Conservation (phyloP, 1,140 invertebrate species). For the Atta cephalotes region DNA sequence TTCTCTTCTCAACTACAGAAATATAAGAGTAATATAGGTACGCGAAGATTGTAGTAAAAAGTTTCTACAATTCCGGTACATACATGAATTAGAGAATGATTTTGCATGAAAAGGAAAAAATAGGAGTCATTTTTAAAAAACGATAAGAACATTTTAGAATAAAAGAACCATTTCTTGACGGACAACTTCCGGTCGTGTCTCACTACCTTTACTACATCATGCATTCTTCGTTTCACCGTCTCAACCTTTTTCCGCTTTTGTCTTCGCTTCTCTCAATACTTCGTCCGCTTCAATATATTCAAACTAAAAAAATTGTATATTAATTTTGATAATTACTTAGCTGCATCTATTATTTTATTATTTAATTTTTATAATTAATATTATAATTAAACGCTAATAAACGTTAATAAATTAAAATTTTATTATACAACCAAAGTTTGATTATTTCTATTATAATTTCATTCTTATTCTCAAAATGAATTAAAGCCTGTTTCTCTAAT, state of each 20-base stretch:
- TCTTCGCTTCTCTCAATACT: conserved; percentile 27
- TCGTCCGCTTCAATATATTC: not conserved
- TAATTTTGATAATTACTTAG: conserved; percentile 14
- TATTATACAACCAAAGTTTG: not conserved
- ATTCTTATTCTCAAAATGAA: not conserved
- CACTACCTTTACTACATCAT: conserved; percentile 80
- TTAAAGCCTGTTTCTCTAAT: not conserved
- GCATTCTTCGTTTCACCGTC: conserved; percentile 56
- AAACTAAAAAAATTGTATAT: not conserved
- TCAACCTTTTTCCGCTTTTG: conserved; percentile 57
- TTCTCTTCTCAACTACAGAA: not conserved
- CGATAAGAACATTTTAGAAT: conserved; percentile 41
- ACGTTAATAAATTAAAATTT: not conserved
- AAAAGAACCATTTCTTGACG: conserved; percentile 38
- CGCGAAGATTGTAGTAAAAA: not conserved
- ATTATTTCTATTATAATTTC: not conserved
- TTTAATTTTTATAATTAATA: not conserved
- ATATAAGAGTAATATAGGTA: not conserved
- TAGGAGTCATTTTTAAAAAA: conserved; percentile 20
- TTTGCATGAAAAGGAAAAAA: not conserved
- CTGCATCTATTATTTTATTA: not conserved
- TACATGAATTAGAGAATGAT: conserved; percentile 20
- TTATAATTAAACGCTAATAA: not conserved
- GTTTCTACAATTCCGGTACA: not conserved
- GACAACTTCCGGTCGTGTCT: conserved; percentile 80